Evolutionary conservation across 2,797 vertebrate species (phyloP).

Genomic region (Neopelma chrysocephalum): DNA sequence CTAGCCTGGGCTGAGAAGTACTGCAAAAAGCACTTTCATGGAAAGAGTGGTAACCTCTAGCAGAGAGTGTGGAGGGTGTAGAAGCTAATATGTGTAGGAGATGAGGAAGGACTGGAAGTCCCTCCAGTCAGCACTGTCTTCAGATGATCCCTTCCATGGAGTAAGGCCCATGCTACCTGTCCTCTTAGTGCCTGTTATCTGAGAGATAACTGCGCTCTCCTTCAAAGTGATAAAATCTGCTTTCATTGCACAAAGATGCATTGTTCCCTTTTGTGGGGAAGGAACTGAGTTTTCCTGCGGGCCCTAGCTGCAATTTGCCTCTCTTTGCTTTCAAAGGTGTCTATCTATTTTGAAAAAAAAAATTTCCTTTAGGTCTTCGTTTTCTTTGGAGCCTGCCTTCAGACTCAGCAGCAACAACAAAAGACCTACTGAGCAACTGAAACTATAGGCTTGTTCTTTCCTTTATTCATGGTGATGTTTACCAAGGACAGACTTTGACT

Average conservation of each 20-base stretch:
- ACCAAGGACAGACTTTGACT: background rate
- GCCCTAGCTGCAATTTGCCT: background rate
- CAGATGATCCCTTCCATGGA: background rate
- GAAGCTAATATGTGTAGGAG: background rate
- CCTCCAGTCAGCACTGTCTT: background rate
- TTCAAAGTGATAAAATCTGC: background rate
- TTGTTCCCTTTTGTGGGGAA: background rate
- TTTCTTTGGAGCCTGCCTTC: background rate
- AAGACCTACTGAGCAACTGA: background rate
- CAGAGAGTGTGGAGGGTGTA: background rate
- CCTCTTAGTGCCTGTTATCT: background rate
- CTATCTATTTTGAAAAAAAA: background rate
- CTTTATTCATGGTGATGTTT: background rate
- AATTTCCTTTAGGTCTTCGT: background rate
- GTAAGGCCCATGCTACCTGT: background rate
- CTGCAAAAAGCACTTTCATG: background rate
- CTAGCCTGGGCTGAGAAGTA: background rate
- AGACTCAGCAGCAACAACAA: background rate
- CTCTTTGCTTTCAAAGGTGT: background rate
- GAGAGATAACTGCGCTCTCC: background rate
- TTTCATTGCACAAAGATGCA: background rate
- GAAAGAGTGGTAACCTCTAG: background rate
- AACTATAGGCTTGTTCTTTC: background rate
- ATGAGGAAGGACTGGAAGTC: background rate
- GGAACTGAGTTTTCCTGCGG: background rate